Percentiles rank a stretch among this genome's conserved stretches.
phyloP scores from a whole-genome alignment of 1,140 invertebrate species.

The Ooceraea biroi region DNA sequence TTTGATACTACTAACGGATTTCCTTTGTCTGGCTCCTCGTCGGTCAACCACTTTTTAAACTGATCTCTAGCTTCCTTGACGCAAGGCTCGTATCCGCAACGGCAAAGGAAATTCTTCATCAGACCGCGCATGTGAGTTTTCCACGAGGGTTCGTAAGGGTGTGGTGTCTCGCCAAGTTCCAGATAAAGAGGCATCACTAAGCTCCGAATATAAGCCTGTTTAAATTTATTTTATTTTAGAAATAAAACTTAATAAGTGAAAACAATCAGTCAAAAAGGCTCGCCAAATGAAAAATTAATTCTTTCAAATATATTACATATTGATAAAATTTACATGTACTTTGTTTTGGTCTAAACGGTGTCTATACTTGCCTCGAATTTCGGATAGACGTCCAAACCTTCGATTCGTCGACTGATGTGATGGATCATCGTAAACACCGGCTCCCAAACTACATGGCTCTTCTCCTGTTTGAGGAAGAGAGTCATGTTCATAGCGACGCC shows the following conservation, averaged over 20 bases:
- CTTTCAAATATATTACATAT: neutral
- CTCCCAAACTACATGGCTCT: constrained; percentile 91
- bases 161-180: constrained; percentile 87
- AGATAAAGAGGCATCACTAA: constrained; percentile 90
- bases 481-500: constrained; percentile 91
- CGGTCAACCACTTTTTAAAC: constrained; percentile 90
- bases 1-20: constrained; percentile 91
- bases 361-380: constrained; percentile 89
- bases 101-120: constrained; percentile 90
- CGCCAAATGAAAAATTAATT: no score
- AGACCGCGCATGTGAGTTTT: constrained; percentile 88
- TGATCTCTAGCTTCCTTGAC: constrained; percentile 89
- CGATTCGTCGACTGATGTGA: constrained; percentile 90
- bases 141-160: constrained; percentile 87
- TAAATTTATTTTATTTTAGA: neutral
- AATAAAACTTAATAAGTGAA: neutral
- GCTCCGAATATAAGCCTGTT: constrained; percentile 88
- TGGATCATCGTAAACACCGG: constrained; percentile 93
- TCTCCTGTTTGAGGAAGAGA: constrained; percentile 90
- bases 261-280: neutral
- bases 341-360: neutral
- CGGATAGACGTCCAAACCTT: constrained; percentile 87
- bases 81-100: constrained; percentile 90
- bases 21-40: constrained; percentile 89
- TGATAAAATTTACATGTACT: neutral